Evolutionary conservation across 2,113 vertebrate species (phyloP).

Genomic region (Eptesicus fuscus): DNA sequence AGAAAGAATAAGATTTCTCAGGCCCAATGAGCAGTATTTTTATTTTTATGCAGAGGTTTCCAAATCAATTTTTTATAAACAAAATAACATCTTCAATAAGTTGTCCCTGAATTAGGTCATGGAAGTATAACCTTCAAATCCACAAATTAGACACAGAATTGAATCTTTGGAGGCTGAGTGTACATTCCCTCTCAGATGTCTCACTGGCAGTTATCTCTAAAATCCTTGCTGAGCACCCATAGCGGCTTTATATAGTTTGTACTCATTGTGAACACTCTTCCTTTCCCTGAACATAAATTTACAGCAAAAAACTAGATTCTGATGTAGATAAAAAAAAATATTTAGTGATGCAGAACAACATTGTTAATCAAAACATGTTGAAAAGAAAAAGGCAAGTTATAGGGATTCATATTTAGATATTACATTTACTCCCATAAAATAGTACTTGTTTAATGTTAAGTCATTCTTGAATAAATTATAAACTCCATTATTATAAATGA

Average conservation of each 20-base stretch:
- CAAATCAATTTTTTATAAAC: background rate
- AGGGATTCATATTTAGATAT: background rate
- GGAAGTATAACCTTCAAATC: background rate
- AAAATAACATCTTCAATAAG: background rate
- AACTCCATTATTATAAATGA: background rate
- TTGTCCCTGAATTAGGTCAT: background rate
- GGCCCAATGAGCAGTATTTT: background rate
- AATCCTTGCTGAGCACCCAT: background rate
- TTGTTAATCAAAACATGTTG: background rate
- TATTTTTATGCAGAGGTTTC: background rate
- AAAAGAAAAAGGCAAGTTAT: background rate
- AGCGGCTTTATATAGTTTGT: background rate
- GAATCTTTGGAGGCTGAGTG: background rate
- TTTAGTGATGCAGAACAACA: background rate
- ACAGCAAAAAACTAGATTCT: background rate
- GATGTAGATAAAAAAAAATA: background rate
- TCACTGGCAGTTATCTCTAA: background rate
- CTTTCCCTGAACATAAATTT: background rate
- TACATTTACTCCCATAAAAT: background rate
- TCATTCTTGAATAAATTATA: background rate
- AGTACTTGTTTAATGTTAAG: background rate
- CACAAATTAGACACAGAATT: background rate
- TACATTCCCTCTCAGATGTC: background rate
- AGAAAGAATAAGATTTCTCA: background rate
- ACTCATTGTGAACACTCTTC: background rate